Percentiles rank a stretch among this genome's conserved stretches.
These are phyloP conservation scores for Tinamus major DNA, from an alignment of 2,797 vertebrate species.

Conservation along the genomic window DNA sequence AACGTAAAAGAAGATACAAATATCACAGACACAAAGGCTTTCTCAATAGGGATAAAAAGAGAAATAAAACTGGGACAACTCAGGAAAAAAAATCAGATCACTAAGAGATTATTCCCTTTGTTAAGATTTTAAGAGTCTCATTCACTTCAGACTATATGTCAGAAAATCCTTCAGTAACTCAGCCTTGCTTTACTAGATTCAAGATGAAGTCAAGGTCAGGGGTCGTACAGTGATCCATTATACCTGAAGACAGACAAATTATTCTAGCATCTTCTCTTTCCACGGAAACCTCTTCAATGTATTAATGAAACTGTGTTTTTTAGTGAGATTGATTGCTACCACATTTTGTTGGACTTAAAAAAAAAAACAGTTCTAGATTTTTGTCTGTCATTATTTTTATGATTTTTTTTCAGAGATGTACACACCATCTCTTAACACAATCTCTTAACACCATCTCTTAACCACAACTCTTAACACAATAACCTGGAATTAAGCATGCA, in stretches of 20 bases:
- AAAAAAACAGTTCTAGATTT: background rate
- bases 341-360: background rate
- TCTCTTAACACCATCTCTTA: no score
- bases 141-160: background rate
- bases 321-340: background rate
- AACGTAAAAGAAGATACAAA: background rate
- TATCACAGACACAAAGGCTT: background rate
- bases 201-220: background rate
- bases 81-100: background rate
- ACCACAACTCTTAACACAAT: background rate
- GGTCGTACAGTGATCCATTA: background rate
- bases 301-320: background rate
- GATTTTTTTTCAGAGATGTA: background rate
- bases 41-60: background rate
- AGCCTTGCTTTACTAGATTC: background rate
- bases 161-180: background rate
- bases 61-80: background rate
- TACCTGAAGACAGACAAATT: background rate
- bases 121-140: background rate
- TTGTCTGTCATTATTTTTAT: background rate
- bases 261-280: background rate
- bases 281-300: background rate
- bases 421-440: no score
- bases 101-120: background rate
- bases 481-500: background rate